Conservation (phyloP, 92 coral and sea anemone species). For the Virgularia gustaviana region DNA sequence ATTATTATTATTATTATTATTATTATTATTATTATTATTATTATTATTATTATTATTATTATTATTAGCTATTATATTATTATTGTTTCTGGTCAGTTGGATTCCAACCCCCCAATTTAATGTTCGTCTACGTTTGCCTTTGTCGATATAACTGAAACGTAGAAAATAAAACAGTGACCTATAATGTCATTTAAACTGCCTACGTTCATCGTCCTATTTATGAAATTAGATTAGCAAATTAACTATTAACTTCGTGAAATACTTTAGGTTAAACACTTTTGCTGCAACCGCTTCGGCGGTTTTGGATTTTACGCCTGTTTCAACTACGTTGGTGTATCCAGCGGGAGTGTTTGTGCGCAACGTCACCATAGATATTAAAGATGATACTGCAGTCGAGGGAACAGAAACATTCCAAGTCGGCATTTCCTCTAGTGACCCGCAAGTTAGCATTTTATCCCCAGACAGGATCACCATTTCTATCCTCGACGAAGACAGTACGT, state of each 20-base stretch:
- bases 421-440: constrained; percentile 11
- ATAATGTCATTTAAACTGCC: not conserved
- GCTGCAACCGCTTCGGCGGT: not conserved
- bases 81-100: not conserved
- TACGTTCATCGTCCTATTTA: not conserved
- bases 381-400: constrained; percentile 21
- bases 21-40: no score
- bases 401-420: constrained; percentile 21
- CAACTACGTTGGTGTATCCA: not conserved
- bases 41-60: no score
- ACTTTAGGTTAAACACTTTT: constrained; percentile 14
- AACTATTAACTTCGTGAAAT: not conserved
- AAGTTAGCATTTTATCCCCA: constrained; percentile 19
- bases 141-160: not conserved
- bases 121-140: not conserved
- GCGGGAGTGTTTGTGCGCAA: constrained; percentile 4
- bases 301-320: not conserved
- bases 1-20: no score
- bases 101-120: not conserved
- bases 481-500: constrained; percentile 33
- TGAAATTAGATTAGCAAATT: not conserved
- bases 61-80: no score
- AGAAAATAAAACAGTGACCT: not conserved
- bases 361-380: constrained; percentile 4
- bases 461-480: constrained; percentile 22